phyloP scores from a whole-genome alignment of 2,888 invertebrate genomes.

The Aethes cnicana region DNA sequence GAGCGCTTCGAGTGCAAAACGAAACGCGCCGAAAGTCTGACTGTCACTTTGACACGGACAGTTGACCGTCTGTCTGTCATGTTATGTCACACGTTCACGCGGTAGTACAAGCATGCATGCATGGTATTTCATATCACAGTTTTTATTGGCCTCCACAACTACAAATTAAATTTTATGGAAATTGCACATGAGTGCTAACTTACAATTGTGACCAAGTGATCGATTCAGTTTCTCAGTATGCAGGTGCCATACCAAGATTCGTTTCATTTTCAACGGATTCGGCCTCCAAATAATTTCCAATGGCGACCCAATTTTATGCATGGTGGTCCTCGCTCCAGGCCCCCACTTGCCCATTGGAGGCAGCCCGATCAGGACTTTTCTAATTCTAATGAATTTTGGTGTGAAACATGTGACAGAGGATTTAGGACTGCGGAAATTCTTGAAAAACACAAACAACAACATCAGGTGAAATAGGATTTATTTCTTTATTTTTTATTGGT shows the following conservation, averaged over 20 bases:
- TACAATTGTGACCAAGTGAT: too few species aligned
- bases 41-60: too few species aligned
- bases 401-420: constrained; percentile 92
- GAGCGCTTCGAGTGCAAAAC: too few species aligned
- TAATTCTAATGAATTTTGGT: constrained; percentile 72
- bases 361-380: constrained; percentile 25
- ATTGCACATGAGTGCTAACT: too few species aligned
- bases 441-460: constrained; percentile 86
- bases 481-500: background rate
- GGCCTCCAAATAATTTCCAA: constrained; percentile 35
- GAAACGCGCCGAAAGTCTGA: too few species aligned
- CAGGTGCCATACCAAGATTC: constrained; percentile 13
- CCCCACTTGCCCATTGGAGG: constrained; percentile 24
- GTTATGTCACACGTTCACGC: too few species aligned
- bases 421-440: constrained; percentile 84
- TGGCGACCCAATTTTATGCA: constrained; percentile 37
- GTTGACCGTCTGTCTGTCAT: too few species aligned
- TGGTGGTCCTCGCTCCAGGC: constrained; percentile 27
- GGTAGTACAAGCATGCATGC: too few species aligned
- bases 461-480: constrained; percentile 82
- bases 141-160: too few species aligned
- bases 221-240: too few species aligned
- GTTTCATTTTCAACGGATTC: constrained; percentile 15
- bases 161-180: too few species aligned
- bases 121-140: too few species aligned